phyloP scores from a whole-genome alignment of 2,888 invertebrate genomes.

The Cheilosia vernalis region DNA sequence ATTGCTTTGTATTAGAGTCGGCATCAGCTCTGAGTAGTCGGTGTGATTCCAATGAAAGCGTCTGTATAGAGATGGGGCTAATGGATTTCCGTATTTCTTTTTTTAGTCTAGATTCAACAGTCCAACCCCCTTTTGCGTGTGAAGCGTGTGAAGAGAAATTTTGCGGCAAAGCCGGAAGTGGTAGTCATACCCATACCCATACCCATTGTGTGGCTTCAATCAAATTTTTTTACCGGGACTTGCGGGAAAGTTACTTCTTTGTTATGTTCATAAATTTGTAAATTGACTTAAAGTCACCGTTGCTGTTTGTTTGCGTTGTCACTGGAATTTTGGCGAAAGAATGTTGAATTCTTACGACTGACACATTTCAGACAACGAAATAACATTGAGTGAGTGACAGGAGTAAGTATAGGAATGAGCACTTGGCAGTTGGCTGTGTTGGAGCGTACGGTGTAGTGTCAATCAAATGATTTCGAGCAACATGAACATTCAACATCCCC shows the following conservation, averaged over 20 bases:
- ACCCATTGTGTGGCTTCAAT: slow-evolving; percentile 20
- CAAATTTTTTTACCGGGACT: slow-evolving; percentile 40
- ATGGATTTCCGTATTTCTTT: slow-evolving; percentile 69
- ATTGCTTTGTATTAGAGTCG: slow-evolving; percentile 45
- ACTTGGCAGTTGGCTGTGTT: neutral
- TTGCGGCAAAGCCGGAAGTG: slow-evolving; percentile 50
- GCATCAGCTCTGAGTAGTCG: neutral
- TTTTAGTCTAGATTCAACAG: neutral
- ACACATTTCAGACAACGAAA: slow-evolving; percentile 53
- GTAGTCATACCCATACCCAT: slow-evolving; percentile 35
- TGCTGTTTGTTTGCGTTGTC: slow-evolving; percentile 25
- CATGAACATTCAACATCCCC: slow-evolving; percentile 9
- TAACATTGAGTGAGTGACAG: slow-evolving; percentile 61
- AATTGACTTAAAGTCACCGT: slow-evolving; percentile 26
- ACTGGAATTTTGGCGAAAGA: neutral
- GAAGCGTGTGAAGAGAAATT: slow-evolving; percentile 53
- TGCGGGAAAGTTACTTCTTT: slow-evolving; percentile 5
- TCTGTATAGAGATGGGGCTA: slow-evolving; percentile 54
- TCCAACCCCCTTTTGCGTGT: neutral
- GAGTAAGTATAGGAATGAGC: slow-evolving; percentile 18
- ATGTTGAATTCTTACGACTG: slow-evolving; percentile 45
- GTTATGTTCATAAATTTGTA: neutral
- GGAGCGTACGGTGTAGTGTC: slow-evolving; percentile 47
- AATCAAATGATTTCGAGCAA: slow-evolving; percentile 61
- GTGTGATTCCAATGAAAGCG: slow-evolving; percentile 48